phyloP scores from a whole-genome alignment of 2,888 invertebrate species.

The Zaprionus obscuricornis region DNA sequence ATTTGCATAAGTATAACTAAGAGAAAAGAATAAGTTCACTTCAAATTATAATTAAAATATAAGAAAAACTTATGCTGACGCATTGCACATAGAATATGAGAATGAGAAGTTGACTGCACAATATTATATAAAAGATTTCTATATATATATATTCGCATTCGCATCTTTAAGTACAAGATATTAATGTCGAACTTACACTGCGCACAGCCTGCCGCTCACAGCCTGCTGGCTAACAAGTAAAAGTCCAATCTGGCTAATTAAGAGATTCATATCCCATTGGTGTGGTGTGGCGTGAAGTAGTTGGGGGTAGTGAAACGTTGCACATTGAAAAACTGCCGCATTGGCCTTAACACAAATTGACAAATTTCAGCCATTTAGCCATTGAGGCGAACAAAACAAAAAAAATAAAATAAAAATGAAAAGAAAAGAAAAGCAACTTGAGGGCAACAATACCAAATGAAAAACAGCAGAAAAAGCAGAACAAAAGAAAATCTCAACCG shows the following conservation, averaged over 20 bases:
- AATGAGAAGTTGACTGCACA: too few species aligned
- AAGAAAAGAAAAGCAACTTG: constrained; percentile 23
- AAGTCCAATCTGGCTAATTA: constrained; percentile 52
- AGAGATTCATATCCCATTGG: constrained; percentile 42
- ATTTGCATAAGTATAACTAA: constrained; percentile 4
- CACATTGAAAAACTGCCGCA: constrained; percentile 58
- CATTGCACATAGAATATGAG: too few species aligned
- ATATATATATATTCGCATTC: too few species aligned
- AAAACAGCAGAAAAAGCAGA: constrained; percentile 14
- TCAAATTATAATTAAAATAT: constrained; percentile 3
- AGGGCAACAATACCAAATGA: constrained; percentile 7
- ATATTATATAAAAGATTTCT: too few species aligned
- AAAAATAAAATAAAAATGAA: constrained; percentile 37
- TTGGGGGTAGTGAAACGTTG: neutral
- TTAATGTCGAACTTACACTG: too few species aligned
- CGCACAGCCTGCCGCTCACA: too few species aligned
- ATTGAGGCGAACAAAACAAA: constrained; percentile 45
- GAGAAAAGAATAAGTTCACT: neutral
- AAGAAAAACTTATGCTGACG: neutral
- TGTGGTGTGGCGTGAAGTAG: neutral
- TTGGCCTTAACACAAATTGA: constrained; percentile 72
- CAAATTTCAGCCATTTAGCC: constrained; percentile 69
- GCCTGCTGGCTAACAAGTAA: constrained; percentile 7
- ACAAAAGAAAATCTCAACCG: constrained; percentile 53
- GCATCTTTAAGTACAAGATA: too few species aligned